Percentiles rank a stretch among this genome's conserved stretches.
phyloP scores from a whole-genome alignment of 2,888 invertebrate species.

The Mesorhabditis belari region DNA sequence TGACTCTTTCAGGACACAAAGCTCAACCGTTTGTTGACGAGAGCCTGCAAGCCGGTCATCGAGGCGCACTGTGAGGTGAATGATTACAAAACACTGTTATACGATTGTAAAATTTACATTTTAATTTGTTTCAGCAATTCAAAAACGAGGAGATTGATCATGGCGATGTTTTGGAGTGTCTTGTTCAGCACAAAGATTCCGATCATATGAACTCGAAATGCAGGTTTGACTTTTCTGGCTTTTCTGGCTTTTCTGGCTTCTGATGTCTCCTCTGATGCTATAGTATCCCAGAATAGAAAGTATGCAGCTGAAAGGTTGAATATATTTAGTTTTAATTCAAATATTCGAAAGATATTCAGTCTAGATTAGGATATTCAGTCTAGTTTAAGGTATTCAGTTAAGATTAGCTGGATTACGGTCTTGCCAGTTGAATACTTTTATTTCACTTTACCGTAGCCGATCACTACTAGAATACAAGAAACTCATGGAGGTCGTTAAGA shows the following conservation, averaged over 20 bases:
- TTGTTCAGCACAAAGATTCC: conserved; percentile 78
- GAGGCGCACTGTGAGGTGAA: conserved; percentile 67
- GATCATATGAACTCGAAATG: conserved; percentile 60
- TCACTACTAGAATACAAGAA: not conserved
- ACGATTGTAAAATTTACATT: not conserved
- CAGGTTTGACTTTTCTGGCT: conserved; percentile 6
- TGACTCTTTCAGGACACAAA: conserved; percentile 68
- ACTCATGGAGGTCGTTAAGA: not conserved
- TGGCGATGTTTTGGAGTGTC: conserved; percentile 85
- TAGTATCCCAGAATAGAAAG: no score
- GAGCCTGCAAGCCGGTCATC: conserved; percentile 74
- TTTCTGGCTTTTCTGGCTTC: no score
- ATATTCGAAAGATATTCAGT: no score
- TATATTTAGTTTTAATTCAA: no score
- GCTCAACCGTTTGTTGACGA: conserved; percentile 78
- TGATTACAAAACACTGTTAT: not conserved
- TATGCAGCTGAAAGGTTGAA: no score
- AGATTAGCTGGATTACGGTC: no score
- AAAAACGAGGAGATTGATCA: conserved; percentile 62
- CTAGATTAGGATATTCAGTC: no score
- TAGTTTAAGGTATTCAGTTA: no score
- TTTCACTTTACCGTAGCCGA: no score
- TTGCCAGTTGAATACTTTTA: no score
- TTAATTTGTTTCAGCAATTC: conserved; percentile 20
- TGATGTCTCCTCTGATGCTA: no score